Base-by-base conservation (phyloP, 2,113 vertebrate genomes). In the Odobenus rosmarus region DNA sequence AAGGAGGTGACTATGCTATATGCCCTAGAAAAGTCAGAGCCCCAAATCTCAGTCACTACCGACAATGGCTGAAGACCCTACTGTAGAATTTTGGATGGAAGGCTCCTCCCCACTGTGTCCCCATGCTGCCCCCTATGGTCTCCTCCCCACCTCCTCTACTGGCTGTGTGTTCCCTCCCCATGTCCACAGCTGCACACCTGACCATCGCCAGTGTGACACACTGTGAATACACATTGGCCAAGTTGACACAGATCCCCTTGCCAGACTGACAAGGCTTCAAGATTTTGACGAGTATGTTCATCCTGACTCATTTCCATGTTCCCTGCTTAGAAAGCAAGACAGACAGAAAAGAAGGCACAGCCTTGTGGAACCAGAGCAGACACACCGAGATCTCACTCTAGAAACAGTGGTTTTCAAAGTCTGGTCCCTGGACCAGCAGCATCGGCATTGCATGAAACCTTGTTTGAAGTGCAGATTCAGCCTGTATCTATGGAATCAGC, bases 1-100 rank as follows among this genome's bases (percentile, higher is more conserved):
- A 28, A 53, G 21, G 55, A 42, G 6, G 1, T 4, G 15, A 31
- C 23, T 12, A 1, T 11, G 1, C 0, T 15, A 12, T 7, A 4
- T 21, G 8, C 2, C 39, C 36, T 77, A 36, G 4, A 64, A 86
- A 39, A 36, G 7, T 33, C 5, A 12, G 49, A 62, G 13, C 15
- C 14, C 51, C 2, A 2, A 15, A n/a, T 67, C 24, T 82, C 51
- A 10, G n/a, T 13, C 11, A 21, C 69, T 61, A 1, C 3, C 12
- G 21, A 49, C 10, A 91, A 7, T 5, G 6, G 13, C 42, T n/a
- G 0, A 10, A 8, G 3, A 53, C 1, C 3, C 6, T 53, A n/a
- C 10, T 55, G 9, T 2, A 26, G 62, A 81, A n/a, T 36, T 83
- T 69, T 15, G 0, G 23, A 16, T 0, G 4, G 9, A 11, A 21